phyloP scores from a whole-genome alignment of 2,888 invertebrate species.

The Nudaria mundana region DNA sequence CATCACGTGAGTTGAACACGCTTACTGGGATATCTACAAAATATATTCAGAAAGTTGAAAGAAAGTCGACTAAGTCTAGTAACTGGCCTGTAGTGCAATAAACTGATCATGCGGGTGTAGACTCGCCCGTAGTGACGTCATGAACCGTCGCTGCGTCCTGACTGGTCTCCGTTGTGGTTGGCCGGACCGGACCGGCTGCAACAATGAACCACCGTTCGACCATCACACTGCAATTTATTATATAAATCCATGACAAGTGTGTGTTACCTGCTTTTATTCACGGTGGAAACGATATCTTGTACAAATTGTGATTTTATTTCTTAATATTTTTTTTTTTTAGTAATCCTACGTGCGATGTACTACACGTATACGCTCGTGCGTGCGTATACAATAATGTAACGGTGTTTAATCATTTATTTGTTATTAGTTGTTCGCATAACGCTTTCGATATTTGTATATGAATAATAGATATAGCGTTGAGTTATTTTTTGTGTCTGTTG shows the following conservation, averaged over 20 bases:
- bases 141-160: too few species aligned
- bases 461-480: constrained; percentile 30
- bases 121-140: neutral
- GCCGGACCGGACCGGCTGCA: constrained; percentile 4
- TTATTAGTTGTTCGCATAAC: constrained; percentile 34
- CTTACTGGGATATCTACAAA: too few species aligned
- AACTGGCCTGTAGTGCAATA: too few species aligned
- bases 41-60: too few species aligned
- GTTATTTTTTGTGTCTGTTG: constrained; percentile 26
- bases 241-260: constrained; percentile 72
- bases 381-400: constrained; percentile 31
- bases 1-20: too few species aligned
- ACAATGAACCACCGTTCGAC: constrained; percentile 43
- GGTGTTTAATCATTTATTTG: constrained; percentile 39
- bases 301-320: constrained; percentile 38
- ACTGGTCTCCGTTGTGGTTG: neutral
- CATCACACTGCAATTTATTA: constrained; percentile 68
- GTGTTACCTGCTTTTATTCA: constrained; percentile 39
- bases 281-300: constrained; percentile 35
- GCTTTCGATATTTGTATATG: constrained; percentile 38
- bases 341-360: constrained; percentile 24
- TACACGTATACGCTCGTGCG: constrained; percentile 27
- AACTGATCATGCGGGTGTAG: too few species aligned
- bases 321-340: constrained; percentile 23
- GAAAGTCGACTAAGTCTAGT: too few species aligned